Evolutionary conservation across 1,140 invertebrate genomes (phyloP), one percentile per base, ranked within the genome.

Genomic region (Drosophila subobscura): DNA sequence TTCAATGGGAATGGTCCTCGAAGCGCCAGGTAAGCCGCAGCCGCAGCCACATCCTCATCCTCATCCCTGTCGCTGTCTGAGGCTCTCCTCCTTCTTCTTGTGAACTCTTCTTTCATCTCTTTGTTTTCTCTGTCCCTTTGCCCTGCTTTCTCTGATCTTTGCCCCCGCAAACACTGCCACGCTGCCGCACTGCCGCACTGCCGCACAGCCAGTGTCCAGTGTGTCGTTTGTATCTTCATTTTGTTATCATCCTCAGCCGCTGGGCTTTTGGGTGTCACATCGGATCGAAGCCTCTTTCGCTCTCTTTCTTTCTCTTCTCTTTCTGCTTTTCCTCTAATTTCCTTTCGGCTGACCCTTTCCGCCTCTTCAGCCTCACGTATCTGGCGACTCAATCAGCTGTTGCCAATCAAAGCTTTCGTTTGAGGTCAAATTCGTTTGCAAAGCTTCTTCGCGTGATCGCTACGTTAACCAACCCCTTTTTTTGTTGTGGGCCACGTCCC

Each of bases 21-120:
- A 66, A 85, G 81, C 81, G 81, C 81, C 81, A 85, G 81, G 81
- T 85, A 85, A 85, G 65, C 83, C 80, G 66, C 80, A 84, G 79
- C 72, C 63, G 47, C 49, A 53, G 44, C 54, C 44, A 41, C 66
- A 58, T 55, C 56, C 57, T 55, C 59, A 74, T 75, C 57, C 58
- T 44, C 33, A 42, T 53, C 14, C 10, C 54, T 37, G 60, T 51
- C 29, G 27, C 50, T 47, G 27, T 16, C 57, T 52, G 20, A 5
- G 20, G 51, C 7, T 46, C 65, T 57, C 40, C 58, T 37, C 67
- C 53, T 50, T 33, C 56, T 46, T 61, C 29, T 51, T 42, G 61
- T 68, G 33, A 37, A 37, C 33, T 37, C 33, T 77, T 67, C 56
- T 68, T 71, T 80, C 33, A 37, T 37, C 33, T 49, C 63, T 70